These are phyloP conservation scores for Elephas maximus DNA, from an alignment of 2,113 vertebrate species.

Conservation along the genomic window DNA sequence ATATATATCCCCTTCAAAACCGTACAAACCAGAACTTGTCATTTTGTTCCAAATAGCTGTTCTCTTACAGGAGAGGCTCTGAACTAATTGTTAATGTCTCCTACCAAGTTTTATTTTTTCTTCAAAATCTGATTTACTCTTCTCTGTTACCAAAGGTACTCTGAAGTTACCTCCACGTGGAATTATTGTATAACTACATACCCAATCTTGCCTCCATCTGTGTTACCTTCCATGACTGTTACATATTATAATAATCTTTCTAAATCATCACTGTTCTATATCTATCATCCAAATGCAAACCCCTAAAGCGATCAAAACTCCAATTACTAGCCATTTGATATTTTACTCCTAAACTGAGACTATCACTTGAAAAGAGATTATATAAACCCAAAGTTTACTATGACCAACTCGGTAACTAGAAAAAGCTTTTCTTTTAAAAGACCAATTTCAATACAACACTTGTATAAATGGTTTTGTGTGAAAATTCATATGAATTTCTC, in stretches of 20 bases:
- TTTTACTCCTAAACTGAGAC: slow-evolving; percentile 18
- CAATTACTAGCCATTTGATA: slow-evolving; percentile 11
- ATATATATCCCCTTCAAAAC: background rate
- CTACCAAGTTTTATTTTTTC: background rate
- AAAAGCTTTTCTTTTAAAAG: background rate
- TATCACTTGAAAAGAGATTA: background rate
- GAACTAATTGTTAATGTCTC: background rate
- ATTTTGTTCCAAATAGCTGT: background rate
- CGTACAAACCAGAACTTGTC: background rate
- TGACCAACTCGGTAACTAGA: background rate
- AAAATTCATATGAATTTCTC: background rate
- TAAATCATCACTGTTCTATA: slow-evolving; percentile 1
- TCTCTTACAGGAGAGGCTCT: background rate
- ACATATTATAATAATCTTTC: background rate
- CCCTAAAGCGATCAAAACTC: slow-evolving; percentile 12
- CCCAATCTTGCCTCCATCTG: background rate
- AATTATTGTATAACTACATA: background rate
- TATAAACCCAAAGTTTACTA: slow-evolving; percentile 26
- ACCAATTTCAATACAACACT: slow-evolving; percentile 1
- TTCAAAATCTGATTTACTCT: slow-evolving; percentile 20
- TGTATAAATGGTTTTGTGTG: background rate
- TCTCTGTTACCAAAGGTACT: background rate
- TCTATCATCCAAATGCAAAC: background rate
- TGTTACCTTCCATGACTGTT: background rate
- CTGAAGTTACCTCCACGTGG: background rate